Base-by-base conservation (phyloP, 2,888 invertebrate genomes). In the Xanthorhoe designata region DNA sequence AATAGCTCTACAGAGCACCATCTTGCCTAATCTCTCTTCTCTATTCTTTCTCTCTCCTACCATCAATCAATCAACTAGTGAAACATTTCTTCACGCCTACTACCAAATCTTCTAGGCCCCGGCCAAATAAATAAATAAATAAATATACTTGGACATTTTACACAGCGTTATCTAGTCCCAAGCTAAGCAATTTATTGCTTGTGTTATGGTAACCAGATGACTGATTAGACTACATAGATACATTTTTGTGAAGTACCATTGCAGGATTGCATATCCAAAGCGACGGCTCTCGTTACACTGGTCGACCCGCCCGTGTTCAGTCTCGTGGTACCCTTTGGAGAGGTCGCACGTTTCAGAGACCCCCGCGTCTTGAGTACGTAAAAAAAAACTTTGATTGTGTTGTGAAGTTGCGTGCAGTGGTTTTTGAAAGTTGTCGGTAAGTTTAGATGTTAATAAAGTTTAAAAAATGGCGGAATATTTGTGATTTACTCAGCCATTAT, bases 211-310 rank as follows among this genome's bases (percentile, higher is more conserved):
- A n/a, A n/a, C n/a, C n/a, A n/a, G n/a, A n/a, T n/a, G n/a, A n/a
- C n/a, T n/a, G n/a, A n/a, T n/a, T n/a, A n/a, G n/a, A n/a, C n/a
- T n/a, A n/a, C n/a, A n/a, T n/a, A n/a, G n/a, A n/a, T n/a, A n/a
- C n/a, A n/a, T n/a, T n/a, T n/a, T n/a, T n/a, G n/a, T n/a, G n/a
- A n/a, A 52, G 68, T 45, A 64, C 62, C 60, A 73, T 53, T 76
- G 75, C 76, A 76, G 77, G 66, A 54, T 54, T 72, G 70, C 69
- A 72, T 68, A 13, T 5, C 56, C 38, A 19, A 50, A 54, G 15
- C n/a, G 61, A 49, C 13, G 42, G 65, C 29, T 51, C 62, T 42
- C 2, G 9, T 9, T 51, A 59, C 45, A 38, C 58, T 32, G 63
- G 57, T 45, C 2, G 19, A 32, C 24, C 53, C 53, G 17, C 17